Conservation (phyloP, 1,140 invertebrate genomes). For the Trichogramma pretiosum region DNA sequence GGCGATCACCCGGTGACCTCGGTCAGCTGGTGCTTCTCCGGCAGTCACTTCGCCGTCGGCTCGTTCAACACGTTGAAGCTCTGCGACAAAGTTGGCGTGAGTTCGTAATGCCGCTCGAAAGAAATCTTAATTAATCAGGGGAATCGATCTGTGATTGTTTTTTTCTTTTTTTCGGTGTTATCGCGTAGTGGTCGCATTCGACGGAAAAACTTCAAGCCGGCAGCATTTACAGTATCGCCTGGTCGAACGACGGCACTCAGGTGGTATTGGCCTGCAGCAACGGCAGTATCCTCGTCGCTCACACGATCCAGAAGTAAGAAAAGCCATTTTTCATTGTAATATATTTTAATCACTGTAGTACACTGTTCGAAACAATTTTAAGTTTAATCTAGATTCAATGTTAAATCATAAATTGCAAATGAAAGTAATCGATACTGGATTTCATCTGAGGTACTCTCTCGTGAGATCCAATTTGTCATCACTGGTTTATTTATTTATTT, state of each 20-base stretch:
- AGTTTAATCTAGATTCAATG: too few species aligned
- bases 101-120: constrained; percentile 25
- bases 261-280: constrained; percentile 86
- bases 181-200: constrained; percentile 81
- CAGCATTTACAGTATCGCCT: constrained; percentile 77
- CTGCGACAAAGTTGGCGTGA: constrained; percentile 88
- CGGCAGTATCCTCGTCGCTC: constrained; percentile 81
- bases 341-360: too few species aligned
- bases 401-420: too few species aligned
- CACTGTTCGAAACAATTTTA: too few species aligned
- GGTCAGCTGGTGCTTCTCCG: constrained; percentile 81
- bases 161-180: too few species aligned
- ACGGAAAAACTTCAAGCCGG: constrained; percentile 78
- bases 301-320: constrained; percentile 77
- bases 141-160: neutral
- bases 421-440: neutral
- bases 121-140: neutral
- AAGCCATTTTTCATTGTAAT: too few species aligned
- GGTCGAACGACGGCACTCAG: constrained; percentile 95
- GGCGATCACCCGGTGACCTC: constrained; percentile 89
- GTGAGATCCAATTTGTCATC: too few species aligned
- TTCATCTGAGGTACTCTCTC: too few species aligned
- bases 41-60: constrained; percentile 85
- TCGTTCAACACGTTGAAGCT: constrained; percentile 87
- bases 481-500: too few species aligned